Base-by-base conservation (phyloP, 2,888 invertebrate genomes). In the Empis stercorea region DNA sequence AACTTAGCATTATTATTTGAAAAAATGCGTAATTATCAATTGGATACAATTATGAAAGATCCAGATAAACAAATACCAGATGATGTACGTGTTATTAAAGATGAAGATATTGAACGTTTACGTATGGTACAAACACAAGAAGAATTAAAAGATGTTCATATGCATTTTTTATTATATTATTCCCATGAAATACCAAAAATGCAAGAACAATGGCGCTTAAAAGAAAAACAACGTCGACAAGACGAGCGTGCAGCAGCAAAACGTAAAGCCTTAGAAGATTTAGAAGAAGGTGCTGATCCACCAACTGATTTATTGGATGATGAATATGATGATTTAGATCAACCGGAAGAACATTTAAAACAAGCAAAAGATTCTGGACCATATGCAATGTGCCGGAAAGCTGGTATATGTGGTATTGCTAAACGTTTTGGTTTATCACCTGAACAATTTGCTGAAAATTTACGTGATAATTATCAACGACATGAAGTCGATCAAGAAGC, bases 371-470 rank as follows among this genome's bases (percentile, higher is more conserved):
- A 92, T 49, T 85, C 86, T 39, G 93, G 94, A 2, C 86, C 91
- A 1, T 96, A 96, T 62, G 80, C 84, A 36, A 78, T 94, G 54
- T 94, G 94, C 59, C 75, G 82, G 45, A 84, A 83, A 63, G 87
- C 88, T 3, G 91, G 91, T 20, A 76, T 94, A 11, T 81, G 82
- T 76, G 81, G 83, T 0, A 75, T 96, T 40, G 89, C 89, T 3
- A 87, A 86, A 63, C 84, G 84, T 62, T 97, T 96, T 68, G 97
- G 97, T 51, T 71, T 99, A 45, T 80, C 84, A 0, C 92, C 97
- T 0, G 91, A 93, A 63, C 86, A 96, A 68, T 95, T 93, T 66
- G 94, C 93, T 0, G 95, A 96, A 71, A 97, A 99, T 72, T 74
- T 97, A 9, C 79, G 93, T 2, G 95, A 96, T 62, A 92, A 93